Evolutionary conservation across 2,113 vertebrate species (phyloP), one percentile per base, ranked within the genome.

Genomic region (Daboia siamensis): DNA sequence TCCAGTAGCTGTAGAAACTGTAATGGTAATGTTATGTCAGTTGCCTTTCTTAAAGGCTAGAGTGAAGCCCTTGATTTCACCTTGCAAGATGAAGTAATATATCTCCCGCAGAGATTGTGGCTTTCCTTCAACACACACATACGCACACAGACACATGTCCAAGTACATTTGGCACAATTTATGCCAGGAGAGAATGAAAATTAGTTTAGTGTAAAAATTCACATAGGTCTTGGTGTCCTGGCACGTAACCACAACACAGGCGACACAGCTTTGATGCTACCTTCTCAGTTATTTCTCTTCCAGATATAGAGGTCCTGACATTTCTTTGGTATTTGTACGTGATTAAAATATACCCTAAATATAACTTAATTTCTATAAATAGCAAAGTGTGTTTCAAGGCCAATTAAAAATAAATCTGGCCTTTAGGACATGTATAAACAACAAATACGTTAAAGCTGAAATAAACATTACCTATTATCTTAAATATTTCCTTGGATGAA

Each of bases 271-370:
- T 95, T 96, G 94, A 97, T 96, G 94, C 64, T 95, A 90, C 59
- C 33, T 92, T 92, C 51, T 91, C 92, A 46, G 44, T 93, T 96
- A 94, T 95, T 93, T 94, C 46, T 87, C 92, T 96, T 96, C 95
- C 94, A 44, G 46, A 95, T 97, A 96, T 93, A 95, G 95, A 95
- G 91, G 48, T 51, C 56, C 91, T 97, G 96, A 95, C 95, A 97
- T 96, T 97, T 97, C 96, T 95, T 84, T 93, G 95, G 96, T 93
- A 97, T 96, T 97, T 93, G 93, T 94, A 93, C 84, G 69, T 1
- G 91, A 96, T 94, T 96, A 96, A 96, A 98, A 97, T 96, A 97
- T 91, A 97, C 95, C 93, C 95, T 94, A 97, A 98, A 97, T 97
- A 97, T 91, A 97, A 95, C 94, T 95, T 94, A 95, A 95, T 92